A percentile compares a stretch with the other conserved stretches of the same genome.
phyloP scores from a whole-genome alignment of 2,888 invertebrate species.

The Cosmia pyralina region DNA sequence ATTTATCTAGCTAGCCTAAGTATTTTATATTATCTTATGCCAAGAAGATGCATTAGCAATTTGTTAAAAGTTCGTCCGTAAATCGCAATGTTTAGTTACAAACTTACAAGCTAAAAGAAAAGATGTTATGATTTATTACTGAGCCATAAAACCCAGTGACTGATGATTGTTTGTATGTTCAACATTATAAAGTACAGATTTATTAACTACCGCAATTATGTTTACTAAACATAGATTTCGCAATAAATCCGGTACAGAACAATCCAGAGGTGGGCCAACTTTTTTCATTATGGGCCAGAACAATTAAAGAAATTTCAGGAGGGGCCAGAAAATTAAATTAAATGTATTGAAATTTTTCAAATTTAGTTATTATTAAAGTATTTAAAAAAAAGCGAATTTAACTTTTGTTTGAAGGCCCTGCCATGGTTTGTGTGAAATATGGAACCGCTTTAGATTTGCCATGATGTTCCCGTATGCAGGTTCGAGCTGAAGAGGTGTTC shows the following conservation, averaged over 20 bases:
- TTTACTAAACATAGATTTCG: slow-evolving; percentile 15
- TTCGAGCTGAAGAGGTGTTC: too few relatives aligned
- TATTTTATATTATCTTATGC: not conserved
- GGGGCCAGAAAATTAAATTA: too few relatives aligned
- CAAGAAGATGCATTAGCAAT: slow-evolving; percentile 1
- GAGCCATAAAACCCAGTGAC: slow-evolving; percentile 9
- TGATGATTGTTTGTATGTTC: slow-evolving; percentile 20
- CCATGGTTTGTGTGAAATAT: too few relatives aligned
- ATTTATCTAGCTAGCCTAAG: slow-evolving; percentile 6
- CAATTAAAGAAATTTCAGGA: too few relatives aligned
- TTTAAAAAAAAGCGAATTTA: too few relatives aligned
- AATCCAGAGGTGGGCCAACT: too few relatives aligned
- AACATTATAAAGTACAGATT: slow-evolving; percentile 35
- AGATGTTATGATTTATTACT: slow-evolving; percentile 26
- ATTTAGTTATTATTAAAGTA: too few relatives aligned
- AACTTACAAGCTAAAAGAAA: slow-evolving; percentile 11
- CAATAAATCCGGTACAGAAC: not conserved
- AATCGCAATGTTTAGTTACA: slow-evolving; percentile 10
- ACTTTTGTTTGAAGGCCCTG: too few relatives aligned
- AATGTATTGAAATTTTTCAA: too few relatives aligned
- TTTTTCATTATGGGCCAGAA: too few relatives aligned
- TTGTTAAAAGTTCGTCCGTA: slow-evolving; percentile 1
- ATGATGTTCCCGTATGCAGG: too few relatives aligned
- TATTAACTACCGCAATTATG: slow-evolving; percentile 24
- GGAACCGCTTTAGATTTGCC: too few relatives aligned